Evolutionary conservation across 2,888 invertebrate species (phyloP), one percentile per base, ranked within the genome.

Genomic region (Drosophila infuscata): DNA sequence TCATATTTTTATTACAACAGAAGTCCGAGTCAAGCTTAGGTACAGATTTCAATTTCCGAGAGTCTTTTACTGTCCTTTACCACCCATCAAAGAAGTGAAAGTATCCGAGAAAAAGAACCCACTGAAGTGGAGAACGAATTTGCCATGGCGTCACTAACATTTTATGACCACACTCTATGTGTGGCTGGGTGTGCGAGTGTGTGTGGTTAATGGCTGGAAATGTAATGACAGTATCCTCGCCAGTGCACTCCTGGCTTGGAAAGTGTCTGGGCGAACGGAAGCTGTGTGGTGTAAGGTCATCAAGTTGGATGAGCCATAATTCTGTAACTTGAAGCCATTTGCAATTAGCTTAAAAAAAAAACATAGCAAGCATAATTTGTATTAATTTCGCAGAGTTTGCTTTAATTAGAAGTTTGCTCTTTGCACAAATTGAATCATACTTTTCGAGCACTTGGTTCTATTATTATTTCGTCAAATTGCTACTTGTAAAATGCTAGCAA

Each of bases 141-240:
- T 58, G 60, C 56, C 56, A 48, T 52, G 75, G 74, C 66, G 54
- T 79, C 82, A 70, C 77, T 79, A 71, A 72, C 72, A 70, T 87
- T 88, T 85, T 88, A 89, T 75, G 85, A 73, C 57, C 57, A 33
- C 75, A 71, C 64, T 46, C 46, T 25, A 15, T 46, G 46, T 46
- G 20, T 15, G 25, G 8, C 25, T 15, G 46, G 25, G 46, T 77
- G 71, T 53, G 35, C 38, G 49, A 32, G 15, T 49, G 56, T 57
- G 52, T 79, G 84, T 56, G 75, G 59, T 84, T 85, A 89, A 89
- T 89, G 85, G 80, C 80, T 89, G 83, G 85, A 78, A 88, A 89
- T 76, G 78, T 80, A 84, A 82, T 89, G 89, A 80, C 77, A 75
- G 70, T 62, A 68, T 76, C 58, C 56, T 60, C 17, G 43, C 15